These are phyloP conservation scores for Nilaparvata lugens DNA, from an alignment of 1,140 invertebrate genomes.

Conservation along the genomic window DNA sequence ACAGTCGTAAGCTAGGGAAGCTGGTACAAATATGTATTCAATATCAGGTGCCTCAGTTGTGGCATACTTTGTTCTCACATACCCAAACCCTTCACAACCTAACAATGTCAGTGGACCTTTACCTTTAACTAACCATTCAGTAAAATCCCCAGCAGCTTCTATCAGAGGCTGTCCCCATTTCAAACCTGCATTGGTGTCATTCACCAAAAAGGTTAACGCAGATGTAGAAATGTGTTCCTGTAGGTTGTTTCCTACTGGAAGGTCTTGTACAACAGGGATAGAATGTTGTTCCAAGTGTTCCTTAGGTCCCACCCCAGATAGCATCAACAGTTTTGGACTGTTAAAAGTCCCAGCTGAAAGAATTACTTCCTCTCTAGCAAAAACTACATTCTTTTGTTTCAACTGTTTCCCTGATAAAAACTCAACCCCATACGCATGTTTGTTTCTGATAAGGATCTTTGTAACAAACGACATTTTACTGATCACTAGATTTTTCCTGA, in stretches of 20 bases:
- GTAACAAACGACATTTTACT: constrained; percentile 44
- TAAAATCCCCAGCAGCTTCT: not conserved
- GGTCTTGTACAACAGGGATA: constrained; percentile 47
- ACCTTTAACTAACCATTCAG: not conserved
- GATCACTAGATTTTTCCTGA: constrained; percentile 55
- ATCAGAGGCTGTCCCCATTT: not conserved
- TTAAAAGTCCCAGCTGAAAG: constrained; percentile 41
- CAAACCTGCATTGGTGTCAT: constrained; percentile 26
- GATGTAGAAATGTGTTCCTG: constrained; percentile 65
- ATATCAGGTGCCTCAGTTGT: constrained; percentile 32
- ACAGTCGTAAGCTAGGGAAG: constrained; percentile 24
- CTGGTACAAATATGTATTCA: constrained; percentile 32
- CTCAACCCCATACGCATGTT: constrained; percentile 52
- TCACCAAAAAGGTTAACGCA: constrained; percentile 53
- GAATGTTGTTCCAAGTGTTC: constrained; percentile 39
- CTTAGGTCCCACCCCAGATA: constrained; percentile 54
- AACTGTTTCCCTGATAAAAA: constrained; percentile 35
- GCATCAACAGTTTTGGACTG: constrained; percentile 51
- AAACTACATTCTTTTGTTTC: constrained; percentile 30
- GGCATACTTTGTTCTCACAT: constrained; percentile 43
- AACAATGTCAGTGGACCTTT: constrained; percentile 57
- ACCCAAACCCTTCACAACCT: constrained; percentile 60
- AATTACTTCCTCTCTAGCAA: constrained; percentile 38
- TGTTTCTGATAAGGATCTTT: constrained; percentile 63
- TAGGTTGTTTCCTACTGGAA: constrained; percentile 70